Evolutionary conservation across 1,140 invertebrate species (phyloP).

Genomic region (Caenorhabditis latens): DNA sequence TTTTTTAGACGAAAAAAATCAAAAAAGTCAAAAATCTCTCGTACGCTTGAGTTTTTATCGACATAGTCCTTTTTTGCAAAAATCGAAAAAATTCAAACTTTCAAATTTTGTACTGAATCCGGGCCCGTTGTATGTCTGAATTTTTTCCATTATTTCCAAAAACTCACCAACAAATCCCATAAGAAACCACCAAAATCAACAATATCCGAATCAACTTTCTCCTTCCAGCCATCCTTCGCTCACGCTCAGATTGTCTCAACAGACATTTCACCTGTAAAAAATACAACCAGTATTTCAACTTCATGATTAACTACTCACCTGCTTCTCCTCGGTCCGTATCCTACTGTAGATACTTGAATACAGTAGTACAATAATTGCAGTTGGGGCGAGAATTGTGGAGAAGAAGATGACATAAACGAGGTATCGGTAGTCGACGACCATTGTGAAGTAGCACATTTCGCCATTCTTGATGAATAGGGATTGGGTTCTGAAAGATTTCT

Average conservation of each 20-base stretch:
- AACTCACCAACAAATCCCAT: slow-evolving; percentile 67
- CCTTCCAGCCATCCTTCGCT: slow-evolving; percentile 63
- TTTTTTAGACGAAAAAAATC: no score
- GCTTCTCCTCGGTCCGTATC: slow-evolving; percentile 64
- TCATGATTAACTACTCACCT: slow-evolving; percentile 48
- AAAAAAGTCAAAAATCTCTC: no score
- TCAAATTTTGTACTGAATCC: no score
- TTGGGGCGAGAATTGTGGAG: slow-evolving; percentile 66
- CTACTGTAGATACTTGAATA: slow-evolving; percentile 65
- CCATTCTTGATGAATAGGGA: slow-evolving; percentile 31
- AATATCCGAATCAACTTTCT: slow-evolving; percentile 65
- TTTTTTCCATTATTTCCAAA: not conserved
- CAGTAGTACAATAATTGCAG: slow-evolving; percentile 65
- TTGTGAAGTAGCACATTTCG: slow-evolving; percentile 64
- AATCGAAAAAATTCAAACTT: no score
- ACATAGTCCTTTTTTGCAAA: no score
- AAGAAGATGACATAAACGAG: slow-evolving; percentile 69
- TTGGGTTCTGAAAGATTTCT: slow-evolving; percentile 33
- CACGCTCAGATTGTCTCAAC: slow-evolving; percentile 60
- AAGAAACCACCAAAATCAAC: slow-evolving; percentile 65
- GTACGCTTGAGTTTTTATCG: no score
- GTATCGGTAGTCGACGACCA: slow-evolving; percentile 67
- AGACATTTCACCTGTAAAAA: slow-evolving; percentile 64
- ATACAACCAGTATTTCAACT: not conserved
- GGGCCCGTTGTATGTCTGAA: no score